Base-by-base conservation (phyloP, 2,113 vertebrate genomes). In the Eretmochelys imbricata region DNA sequence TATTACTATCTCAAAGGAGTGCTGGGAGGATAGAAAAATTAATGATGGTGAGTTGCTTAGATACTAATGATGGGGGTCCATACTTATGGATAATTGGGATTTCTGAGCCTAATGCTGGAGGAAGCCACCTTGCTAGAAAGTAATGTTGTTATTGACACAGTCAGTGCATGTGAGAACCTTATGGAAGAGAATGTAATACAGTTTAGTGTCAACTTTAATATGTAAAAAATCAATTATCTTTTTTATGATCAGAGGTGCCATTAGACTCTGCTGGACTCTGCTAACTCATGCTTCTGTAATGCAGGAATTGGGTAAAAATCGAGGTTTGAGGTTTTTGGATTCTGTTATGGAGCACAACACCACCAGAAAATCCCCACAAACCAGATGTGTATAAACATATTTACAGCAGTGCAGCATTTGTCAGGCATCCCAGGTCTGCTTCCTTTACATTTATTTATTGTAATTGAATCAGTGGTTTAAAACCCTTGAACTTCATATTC, bases 401-500 rank as follows among this genome's bases (percentile, higher is more conserved):
- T 59, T 80, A 35, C 88, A 93, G 79, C 87, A 42, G 14, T 25
- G 20, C 84, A 96, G 75, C 12, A 13, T 79, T 83, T 5, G 2
- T 89, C 62, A 92, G 14, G 49, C 83, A 1, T 3, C 49, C 69
- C 69, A n/a, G 78, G 24, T 50, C 6, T 78, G 17, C 29, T 85
- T 97, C 87, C 27, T 81, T 48, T 78, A 10, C 50, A 75, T 76
- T 92, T 91, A 93, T 97, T 85, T 95, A 87, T 89, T 72, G 38
- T 94, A 96, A 97, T 96, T 94, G 93, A 96, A 97, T 97, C 50
- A 89, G 93, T 75, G 82, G 57, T 91, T 98, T 31, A 69, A 93
- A 97, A 94, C 89, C 84, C 94, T 97, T 97, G 96, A 97, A 96
- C 94, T 97, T 89, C 94, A 46, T 55, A 35, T 96, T 97, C 87